Evolutionary conservation across 2,113 vertebrate species (phyloP).

Genomic region (Microcebus jonahi): DNA sequence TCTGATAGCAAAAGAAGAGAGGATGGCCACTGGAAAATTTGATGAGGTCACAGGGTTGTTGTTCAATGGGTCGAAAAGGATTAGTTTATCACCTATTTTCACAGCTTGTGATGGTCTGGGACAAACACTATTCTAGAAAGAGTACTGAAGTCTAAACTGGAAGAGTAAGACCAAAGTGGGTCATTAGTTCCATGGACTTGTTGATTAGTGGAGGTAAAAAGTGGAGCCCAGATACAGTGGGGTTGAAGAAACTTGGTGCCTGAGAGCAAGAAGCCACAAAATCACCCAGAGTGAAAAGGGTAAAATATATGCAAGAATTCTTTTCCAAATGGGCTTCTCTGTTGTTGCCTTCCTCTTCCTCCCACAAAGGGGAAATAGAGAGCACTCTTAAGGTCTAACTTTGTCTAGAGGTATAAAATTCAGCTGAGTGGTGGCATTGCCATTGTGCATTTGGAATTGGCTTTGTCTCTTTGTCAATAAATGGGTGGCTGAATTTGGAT

Average conservation of each 20-base stretch:
- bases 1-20: background rate
- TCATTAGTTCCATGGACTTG: background rate
- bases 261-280: background rate
- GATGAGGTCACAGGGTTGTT: background rate
- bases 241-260: background rate
- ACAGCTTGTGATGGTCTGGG: background rate
- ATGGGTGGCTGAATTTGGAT: slow-evolving; percentile 14
- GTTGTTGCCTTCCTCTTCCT: background rate
- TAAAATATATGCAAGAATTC: background rate
- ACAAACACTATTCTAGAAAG: background rate
- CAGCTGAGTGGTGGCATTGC: background rate
- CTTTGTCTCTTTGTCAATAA: background rate
- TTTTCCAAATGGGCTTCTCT: background rate
- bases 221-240: background rate
- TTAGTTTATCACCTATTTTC: background rate
- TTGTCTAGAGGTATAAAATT: background rate
- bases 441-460: background rate
- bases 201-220: background rate
- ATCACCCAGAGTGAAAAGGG: background rate
- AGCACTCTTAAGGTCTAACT: background rate
- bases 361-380: background rate
- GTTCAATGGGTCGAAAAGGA: background rate
- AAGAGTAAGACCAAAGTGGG: background rate
- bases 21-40: background rate
- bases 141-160: background rate